phyloP scores from a whole-genome alignment of 2,113 vertebrate genomes.

The Leptodactylus fuscus region DNA sequence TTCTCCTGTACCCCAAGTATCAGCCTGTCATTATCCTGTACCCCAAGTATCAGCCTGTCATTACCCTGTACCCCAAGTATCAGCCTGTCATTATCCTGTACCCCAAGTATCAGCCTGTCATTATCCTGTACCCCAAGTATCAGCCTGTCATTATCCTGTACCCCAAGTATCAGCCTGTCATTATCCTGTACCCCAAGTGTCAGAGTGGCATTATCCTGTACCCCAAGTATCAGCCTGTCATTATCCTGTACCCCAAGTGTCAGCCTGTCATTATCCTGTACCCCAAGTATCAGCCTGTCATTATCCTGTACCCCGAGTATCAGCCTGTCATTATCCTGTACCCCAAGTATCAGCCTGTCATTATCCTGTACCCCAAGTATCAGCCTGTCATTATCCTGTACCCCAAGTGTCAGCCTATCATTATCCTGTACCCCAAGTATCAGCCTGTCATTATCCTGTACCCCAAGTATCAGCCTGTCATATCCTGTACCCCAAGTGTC shows the following conservation, averaged over 20 bases:
- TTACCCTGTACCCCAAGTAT: too few species aligned
- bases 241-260: not conserved
- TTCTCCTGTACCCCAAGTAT: too few species aligned
- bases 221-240: not conserved
- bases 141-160: not conserved
- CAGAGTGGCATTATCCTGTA: not conserved
- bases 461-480: too few species aligned
- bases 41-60: not conserved
- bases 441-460: too few species aligned
- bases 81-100: too few species aligned
- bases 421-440: too few species aligned
- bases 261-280: not conserved
- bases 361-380: not conserved
- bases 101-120: not conserved
- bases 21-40: not conserved
- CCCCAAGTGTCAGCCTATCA: too few species aligned
- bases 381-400: not conserved
- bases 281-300: not conserved
- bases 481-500: too few species aligned
- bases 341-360: not conserved
- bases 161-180: not conserved
- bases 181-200: not conserved
- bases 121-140: not conserved
- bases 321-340: not conserved
- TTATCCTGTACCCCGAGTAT: not conserved